These are phyloP conservation scores for Zaprionus nigranus DNA, from an alignment of 1,140 invertebrate species.

Conservation along the genomic window DNA sequence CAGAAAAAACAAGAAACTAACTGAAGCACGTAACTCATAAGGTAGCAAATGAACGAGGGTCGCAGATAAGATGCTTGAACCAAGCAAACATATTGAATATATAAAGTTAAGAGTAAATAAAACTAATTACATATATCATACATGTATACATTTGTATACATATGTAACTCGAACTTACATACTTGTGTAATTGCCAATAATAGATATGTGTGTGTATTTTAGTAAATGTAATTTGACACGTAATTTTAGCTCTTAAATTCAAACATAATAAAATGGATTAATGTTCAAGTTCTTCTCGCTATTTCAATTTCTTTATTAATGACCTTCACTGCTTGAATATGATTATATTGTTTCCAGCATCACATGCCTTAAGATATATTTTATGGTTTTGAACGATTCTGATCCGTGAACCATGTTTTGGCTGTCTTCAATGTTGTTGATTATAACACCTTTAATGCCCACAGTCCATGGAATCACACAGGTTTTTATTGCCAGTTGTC, in stretches of 20 bases:
- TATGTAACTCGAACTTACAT: slow-evolving; percentile 21
- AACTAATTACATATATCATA: slow-evolving; percentile 43
- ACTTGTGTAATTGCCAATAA: slow-evolving; percentile 70
- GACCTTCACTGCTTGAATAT: no score
- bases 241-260: slow-evolving; percentile 70
- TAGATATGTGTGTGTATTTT: slow-evolving; percentile 66
- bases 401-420: no score
- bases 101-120: slow-evolving; percentile 39
- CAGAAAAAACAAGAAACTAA: slow-evolving; percentile 10
- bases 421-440: no score
- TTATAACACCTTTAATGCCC: no score
- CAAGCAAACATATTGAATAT: slow-evolving; percentile 18
- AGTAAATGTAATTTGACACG: slow-evolving; percentile 64
- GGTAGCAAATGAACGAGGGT: slow-evolving; percentile 35
- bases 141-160: slow-evolving; percentile 10
- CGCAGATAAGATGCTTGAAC: slow-evolving; percentile 1
- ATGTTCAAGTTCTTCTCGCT: slow-evolving; percentile 49
- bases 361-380: no score
- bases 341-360: no score
- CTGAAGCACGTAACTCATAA: slow-evolving; percentile 28
- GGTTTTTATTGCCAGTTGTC: no score
- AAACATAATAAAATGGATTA: slow-evolving; percentile 73
- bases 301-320: neutral
- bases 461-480: no score
- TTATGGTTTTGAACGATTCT: no score